Evolutionary conservation across 1,140 invertebrate species (phyloP).

Genomic region (Pogonomyrmex californicus): DNA sequence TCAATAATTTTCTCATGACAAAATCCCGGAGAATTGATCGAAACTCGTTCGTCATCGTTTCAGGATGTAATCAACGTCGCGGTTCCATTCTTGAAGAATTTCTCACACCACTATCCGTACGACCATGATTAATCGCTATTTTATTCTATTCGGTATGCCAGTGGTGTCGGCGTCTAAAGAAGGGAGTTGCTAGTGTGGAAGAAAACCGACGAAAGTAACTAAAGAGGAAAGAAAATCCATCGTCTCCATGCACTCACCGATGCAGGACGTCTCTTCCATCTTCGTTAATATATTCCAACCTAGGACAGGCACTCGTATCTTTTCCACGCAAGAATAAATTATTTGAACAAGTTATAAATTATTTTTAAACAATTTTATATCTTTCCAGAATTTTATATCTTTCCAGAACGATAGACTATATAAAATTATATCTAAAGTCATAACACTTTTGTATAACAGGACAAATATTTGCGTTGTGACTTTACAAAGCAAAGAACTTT

Average conservation of each 20-base stretch:
- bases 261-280: constrained; percentile 56
- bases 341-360: constrained; percentile 32
- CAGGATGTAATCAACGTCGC: constrained; percentile 63
- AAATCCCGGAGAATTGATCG: constrained; percentile 37
- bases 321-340: constrained; percentile 39
- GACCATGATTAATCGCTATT: constrained; percentile 68
- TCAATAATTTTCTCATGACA: constrained; percentile 46
- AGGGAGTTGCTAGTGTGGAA: constrained; percentile 44
- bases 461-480: background rate
- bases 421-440: background rate
- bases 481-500: background rate
- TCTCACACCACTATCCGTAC: constrained; percentile 66
- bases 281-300: constrained; percentile 60
- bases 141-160: constrained; percentile 58
- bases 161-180: constrained; percentile 44
- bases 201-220: constrained; percentile 44
- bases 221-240: constrained; percentile 64
- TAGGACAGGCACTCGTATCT: constrained; percentile 20
- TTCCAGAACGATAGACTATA: background rate
- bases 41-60: constrained; percentile 66
- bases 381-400: background rate
- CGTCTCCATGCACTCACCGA: constrained; percentile 56
- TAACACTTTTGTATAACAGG: background rate
- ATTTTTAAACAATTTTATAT: background rate
- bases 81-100: constrained; percentile 60